phyloP scores from a whole-genome alignment of 2,888 invertebrate genomes.

The Ferdinandea cuprea region DNA sequence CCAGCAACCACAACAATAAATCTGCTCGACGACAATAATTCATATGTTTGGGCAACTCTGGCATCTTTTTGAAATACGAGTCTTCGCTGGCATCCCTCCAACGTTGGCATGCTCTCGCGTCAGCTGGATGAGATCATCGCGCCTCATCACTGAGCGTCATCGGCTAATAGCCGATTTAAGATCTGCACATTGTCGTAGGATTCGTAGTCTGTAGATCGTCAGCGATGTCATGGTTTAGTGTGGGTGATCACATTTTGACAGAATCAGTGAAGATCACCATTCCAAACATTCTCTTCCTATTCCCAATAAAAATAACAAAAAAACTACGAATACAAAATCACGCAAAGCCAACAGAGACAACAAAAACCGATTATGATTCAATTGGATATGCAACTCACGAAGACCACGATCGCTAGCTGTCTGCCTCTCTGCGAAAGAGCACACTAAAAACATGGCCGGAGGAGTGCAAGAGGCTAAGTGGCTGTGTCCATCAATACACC shows the following conservation, averaged over 20 bases:
- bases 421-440: conserved; percentile 41
- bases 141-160: conserved; percentile 38
- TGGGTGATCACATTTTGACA: conserved; percentile 60
- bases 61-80: conserved; percentile 61
- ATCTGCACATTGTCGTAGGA: conserved; percentile 23
- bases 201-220: too few relatives aligned
- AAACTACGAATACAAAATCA: not conserved
- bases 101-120: conserved; percentile 4
- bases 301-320: conserved; percentile 6
- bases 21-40: conserved; percentile 60
- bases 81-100: conserved; percentile 61
- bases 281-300: conserved; percentile 5
- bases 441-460: conserved; percentile 56
- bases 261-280: conserved; percentile 51
- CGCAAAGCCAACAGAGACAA: conserved; percentile 15
- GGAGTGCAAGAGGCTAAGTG: conserved; percentile 74
- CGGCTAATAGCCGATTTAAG: conserved; percentile 54
- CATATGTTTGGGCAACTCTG: conserved; percentile 68
- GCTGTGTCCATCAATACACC: conserved; percentile 72
- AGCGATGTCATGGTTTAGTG: too few relatives aligned
- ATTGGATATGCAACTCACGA: conserved; percentile 73
- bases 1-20: conserved; percentile 56
- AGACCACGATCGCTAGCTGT: conserved; percentile 67
- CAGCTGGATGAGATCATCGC: conserved; percentile 50
- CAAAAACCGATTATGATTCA: conserved; percentile 69